Evolutionary conservation across 2,113 vertebrate genomes (phyloP).

Genomic region (Chitala chitala): DNA sequence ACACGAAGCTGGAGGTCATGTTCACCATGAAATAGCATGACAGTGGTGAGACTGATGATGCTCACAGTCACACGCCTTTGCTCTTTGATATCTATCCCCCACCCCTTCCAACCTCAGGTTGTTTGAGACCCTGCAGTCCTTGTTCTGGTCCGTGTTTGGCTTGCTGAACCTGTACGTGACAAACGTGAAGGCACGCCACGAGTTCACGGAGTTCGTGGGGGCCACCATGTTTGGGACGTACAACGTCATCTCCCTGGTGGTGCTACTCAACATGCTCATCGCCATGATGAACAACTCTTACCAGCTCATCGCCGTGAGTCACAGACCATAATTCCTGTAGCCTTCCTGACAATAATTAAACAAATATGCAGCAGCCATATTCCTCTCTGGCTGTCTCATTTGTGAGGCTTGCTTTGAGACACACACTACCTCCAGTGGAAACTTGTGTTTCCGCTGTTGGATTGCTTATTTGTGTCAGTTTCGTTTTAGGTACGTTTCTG

Average conservation of each 20-base stretch:
- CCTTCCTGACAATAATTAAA: background rate
- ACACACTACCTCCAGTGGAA: background rate
- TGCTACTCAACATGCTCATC: conserved; percentile 84
- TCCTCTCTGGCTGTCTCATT: background rate
- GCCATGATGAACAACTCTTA: conserved; percentile 93
- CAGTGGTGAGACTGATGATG: background rate
- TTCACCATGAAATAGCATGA: background rate
- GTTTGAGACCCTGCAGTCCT: conserved; percentile 82
- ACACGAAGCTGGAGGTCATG: background rate
- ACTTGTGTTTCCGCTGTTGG: background rate
- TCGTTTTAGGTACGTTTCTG: conserved; percentile 1
- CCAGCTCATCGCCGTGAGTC: conserved; percentile 82
- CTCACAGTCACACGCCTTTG: background rate
- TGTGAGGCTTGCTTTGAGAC: background rate
- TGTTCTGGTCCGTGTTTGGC: conserved; percentile 85
- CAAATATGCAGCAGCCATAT: no score
- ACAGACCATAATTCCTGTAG: background rate
- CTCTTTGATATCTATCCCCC: background rate
- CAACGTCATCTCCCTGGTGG: conserved; percentile 83
- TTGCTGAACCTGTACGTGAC: conserved; percentile 82
- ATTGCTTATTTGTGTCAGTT: background rate
- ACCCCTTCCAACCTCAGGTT: conserved; percentile 65
- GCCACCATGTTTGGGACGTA: conserved; percentile 87
- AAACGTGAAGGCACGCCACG: conserved; percentile 80
- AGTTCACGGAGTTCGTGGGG: conserved; percentile 83